These are phyloP conservation scores for Trachymyrmex septentrionalis DNA, from an alignment of 1,140 invertebrate species.

Conservation along the genomic window DNA sequence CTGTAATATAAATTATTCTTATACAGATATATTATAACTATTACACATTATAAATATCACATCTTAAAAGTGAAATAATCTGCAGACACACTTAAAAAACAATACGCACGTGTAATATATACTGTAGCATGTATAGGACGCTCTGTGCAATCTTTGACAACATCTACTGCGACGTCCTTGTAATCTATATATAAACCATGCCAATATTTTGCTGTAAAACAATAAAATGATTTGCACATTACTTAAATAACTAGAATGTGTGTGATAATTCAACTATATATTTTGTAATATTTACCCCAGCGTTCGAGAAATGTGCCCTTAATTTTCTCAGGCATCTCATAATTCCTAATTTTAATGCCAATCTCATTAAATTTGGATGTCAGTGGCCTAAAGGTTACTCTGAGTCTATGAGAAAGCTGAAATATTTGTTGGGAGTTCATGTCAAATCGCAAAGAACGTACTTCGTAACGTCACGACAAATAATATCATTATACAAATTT, in stretches of 20 bases:
- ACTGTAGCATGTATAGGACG: conserved; percentile 76
- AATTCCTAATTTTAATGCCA: conserved; percentile 66
- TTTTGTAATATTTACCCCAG: conserved; percentile 76
- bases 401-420: conserved; percentile 27
- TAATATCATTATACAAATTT: not conserved
- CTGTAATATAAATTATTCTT: conserved; percentile 65
- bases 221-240: not conserved
- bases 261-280: not conserved
- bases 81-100: not conserved
- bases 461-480: not conserved
- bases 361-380: conserved; percentile 47
- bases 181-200: conserved; percentile 79
- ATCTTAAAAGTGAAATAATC: not conserved
- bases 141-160: conserved; percentile 79
- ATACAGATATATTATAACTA: not conserved
- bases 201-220: conserved; percentile 79
- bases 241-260: not conserved
- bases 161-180: conserved; percentile 79
- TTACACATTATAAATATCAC: not conserved
- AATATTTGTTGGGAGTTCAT: conserved; percentile 38
- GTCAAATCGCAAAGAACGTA: not conserved
- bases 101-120: conserved; percentile 69
- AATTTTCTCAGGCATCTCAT: conserved; percentile 71
- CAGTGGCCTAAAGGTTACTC: not conserved
- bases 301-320: conserved; percentile 80